Conservation (phyloP, 2,888 invertebrate genomes). For the Lasioglossum vierecki region DNA sequence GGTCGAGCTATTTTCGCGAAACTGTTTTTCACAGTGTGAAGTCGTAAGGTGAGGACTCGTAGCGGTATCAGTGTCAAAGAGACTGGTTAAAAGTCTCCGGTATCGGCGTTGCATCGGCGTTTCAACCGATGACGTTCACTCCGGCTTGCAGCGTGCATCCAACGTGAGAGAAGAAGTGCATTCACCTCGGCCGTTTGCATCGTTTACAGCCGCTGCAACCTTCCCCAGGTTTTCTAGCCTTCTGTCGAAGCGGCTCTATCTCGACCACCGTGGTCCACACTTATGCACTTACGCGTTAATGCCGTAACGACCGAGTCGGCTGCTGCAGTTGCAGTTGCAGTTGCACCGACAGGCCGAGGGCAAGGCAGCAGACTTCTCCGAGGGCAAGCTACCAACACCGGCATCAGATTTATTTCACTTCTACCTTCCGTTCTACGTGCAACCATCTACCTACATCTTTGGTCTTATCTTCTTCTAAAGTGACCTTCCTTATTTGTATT, state of each 20-base stretch:
- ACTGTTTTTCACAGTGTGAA: not conserved
- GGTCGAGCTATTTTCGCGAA: not conserved
- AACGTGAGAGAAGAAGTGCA: constrained; percentile 65
- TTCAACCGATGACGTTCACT: constrained; percentile 31
- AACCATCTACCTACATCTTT: not conserved
- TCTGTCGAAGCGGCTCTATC: constrained; percentile 57
- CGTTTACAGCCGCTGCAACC: constrained; percentile 70
- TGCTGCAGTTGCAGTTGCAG: constrained; percentile 58
- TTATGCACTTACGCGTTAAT: constrained; percentile 74
- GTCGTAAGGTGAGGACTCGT: not conserved
- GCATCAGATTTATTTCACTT: constrained; percentile 52
- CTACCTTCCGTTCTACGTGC: not conserved
- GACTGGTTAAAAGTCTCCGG: constrained; percentile 25
- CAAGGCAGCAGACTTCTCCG: constrained; percentile 37
- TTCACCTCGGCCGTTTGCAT: constrained; percentile 68
- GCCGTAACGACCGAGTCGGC: constrained; percentile 66
- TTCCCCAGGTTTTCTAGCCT: constrained; percentile 62
- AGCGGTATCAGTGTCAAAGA: constrained; percentile 34
- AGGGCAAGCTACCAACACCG: constrained; percentile 46
- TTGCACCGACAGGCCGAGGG: constrained; percentile 52
- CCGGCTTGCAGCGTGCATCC: constrained; percentile 25
- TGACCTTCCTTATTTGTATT: not conserved
- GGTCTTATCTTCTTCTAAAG: not conserved
- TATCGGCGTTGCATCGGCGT: constrained; percentile 33
- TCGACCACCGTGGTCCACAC: constrained; percentile 68